Evolutionary conservation across 2,113 vertebrate species (phyloP).

Genomic region (Mustela nigripes): DNA sequence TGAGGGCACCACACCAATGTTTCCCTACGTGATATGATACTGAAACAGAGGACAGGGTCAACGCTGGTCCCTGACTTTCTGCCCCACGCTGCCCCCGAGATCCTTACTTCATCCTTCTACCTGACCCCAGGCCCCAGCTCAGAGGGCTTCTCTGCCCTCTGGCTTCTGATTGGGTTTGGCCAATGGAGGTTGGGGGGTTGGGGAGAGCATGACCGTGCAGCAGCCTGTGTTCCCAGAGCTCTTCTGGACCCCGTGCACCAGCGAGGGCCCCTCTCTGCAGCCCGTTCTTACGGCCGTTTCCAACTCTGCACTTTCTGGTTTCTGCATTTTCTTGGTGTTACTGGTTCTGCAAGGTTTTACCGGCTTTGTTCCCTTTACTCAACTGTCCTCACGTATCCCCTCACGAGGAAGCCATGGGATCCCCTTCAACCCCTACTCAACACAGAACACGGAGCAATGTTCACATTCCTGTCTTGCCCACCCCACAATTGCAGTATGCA

Average conservation of each 20-base stretch:
- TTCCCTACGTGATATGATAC: too few relatives aligned
- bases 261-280: too few relatives aligned
- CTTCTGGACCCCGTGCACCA: not conserved
- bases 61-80: too few relatives aligned
- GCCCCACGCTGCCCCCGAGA: accelerated
- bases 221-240: too few relatives aligned
- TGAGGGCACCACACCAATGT: not conserved
- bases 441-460: not conserved
- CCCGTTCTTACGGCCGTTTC: accelerated
- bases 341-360: accelerated
- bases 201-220: not conserved
- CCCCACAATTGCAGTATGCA: not conserved
- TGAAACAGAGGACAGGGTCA: not conserved
- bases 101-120: too few relatives aligned
- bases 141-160: too few relatives aligned
- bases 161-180: not conserved
- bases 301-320: too few relatives aligned
- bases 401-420: accelerated
- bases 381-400: not conserved
- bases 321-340: not conserved
- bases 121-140: too few relatives aligned
- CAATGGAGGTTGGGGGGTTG: too few relatives aligned
- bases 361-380: not conserved
- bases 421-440: not conserved
- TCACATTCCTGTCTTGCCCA: not conserved